Base-by-base conservation (phyloP, 2,797 vertebrate species). In the Oceanodroma leucorhoa region DNA sequence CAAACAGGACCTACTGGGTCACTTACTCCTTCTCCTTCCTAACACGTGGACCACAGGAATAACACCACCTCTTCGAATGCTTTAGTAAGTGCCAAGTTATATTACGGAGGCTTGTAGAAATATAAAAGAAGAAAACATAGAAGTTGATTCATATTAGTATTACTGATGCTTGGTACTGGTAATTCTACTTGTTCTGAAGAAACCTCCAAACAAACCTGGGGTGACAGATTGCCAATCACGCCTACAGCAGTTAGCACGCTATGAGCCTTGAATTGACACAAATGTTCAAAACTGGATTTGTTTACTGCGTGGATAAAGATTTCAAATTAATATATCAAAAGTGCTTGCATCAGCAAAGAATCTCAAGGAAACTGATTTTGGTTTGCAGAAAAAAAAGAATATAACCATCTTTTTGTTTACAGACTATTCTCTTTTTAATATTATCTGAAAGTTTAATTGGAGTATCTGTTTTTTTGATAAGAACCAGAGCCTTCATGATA, bases 401-500 rank as follows among this genome's bases (percentile, higher is more conserved):
- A 81, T 53, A 70, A 80, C 50, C 73, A 93, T 41, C 13, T 57
- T 91, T 78, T 83, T 60, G 14, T 94, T 95, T 78, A 66, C 54
- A 89, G 29, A 84, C 40, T 81, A 29, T 71, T 96, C 26, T 78
- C 55, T 90, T 96, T 80, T 77, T 54, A 71, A 40, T 38, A 67
- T 64, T 89, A 95, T 78, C 70, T 77, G 58, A 91, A 89, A 87
- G 30, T 89, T 96, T 95, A 94, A 95, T 43, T 96, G 72, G 87
- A 60, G 58, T 95, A 84, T 96, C 89, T 85, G 85, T 91, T 96
- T 95, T 78, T 94, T 85, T 95, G 95, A 96, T 86, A 62, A 92
- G 94, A 93, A 96, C 57, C 90, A 91, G 85, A 86, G 61, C 41
- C 80, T 96, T 95, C 94, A 76, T 61, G 89, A 95, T 66, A 95